Conservation (phyloP, 2,888 invertebrate species). For the Dynastes maya region DNA sequence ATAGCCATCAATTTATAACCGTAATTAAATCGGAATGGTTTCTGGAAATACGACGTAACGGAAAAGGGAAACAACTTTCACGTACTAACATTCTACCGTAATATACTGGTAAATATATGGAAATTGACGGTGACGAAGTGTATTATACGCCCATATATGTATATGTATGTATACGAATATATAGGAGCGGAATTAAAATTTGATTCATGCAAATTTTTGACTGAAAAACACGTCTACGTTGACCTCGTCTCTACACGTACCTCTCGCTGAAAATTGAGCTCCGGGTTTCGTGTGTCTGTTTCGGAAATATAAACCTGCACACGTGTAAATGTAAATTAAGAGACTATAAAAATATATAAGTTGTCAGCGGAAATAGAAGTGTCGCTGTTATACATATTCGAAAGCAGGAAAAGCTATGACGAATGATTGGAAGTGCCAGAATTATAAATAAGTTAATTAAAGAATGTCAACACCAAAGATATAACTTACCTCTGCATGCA, state of each 20-base stretch:
- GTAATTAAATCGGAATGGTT: conserved; percentile 28
- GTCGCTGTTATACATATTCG: not conserved
- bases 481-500: not conserved
- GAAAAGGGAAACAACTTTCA: not conserved
- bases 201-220: conserved; percentile 41
- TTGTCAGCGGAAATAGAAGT: not conserved
- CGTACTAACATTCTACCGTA: not conserved
- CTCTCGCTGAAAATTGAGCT: not conserved
- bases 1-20: conserved; percentile 27
- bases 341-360: not conserved
- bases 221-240: conserved; percentile 25
- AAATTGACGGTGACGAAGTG: conserved; percentile 32
- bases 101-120: conserved; percentile 29
- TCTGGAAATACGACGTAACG: conserved; percentile 4
- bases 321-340: conserved; percentile 7
- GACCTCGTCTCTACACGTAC: not conserved
- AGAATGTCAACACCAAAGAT: not conserved
- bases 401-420: not conserved
- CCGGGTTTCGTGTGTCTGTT: not conserved
- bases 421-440: not conserved
- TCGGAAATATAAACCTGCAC: not conserved
- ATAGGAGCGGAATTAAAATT: conserved; percentile 21
- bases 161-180: conserved; percentile 6
- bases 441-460: conserved; percentile 18
- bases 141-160: conserved; percentile 4